A percentile compares a stretch with the other conserved stretches of the same genome.
These are phyloP conservation scores for Nephrotoma appendiculata DNA, from an alignment of 2,888 invertebrate genomes.

Conservation along the genomic window DNA sequence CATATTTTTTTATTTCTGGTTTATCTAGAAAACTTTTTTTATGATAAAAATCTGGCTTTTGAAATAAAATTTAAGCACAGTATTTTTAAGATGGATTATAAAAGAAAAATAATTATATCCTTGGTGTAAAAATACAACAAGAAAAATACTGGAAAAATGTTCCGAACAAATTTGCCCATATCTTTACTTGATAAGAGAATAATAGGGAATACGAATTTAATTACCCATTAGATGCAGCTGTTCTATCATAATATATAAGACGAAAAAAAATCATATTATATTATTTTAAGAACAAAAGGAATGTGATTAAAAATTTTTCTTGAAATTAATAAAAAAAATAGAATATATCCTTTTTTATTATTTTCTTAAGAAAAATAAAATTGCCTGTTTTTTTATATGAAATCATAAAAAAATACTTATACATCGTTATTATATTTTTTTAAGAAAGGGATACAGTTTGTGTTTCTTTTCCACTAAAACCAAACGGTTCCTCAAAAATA, in stretches of 20 bases:
- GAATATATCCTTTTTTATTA: neutral
- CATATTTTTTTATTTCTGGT: neutral
- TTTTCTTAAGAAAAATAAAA: neutral
- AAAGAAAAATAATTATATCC: conserved; percentile 1
- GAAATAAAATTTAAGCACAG: neutral
- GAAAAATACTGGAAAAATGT: neutral
- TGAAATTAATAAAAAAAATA: conserved; percentile 4
- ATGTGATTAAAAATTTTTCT: conserved; percentile 3
- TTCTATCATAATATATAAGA: conserved; percentile 2
- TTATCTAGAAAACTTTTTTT: neutral
- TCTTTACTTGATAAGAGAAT: conserved; percentile 5
- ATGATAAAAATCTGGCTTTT: neutral
- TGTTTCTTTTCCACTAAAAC: neutral
- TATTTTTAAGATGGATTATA: neutral
- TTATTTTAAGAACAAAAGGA: conserved; percentile 4
- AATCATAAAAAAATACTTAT: neutral
- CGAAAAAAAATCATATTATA: neutral
- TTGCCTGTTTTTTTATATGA: neutral
- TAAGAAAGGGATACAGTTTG: neutral
- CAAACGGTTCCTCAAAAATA: neutral
- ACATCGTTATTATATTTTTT: neutral
- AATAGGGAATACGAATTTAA: conserved; percentile 6
- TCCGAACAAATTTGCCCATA: conserved; percentile 4
- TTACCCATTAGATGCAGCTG: conserved; percentile 6
- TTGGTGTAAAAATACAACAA: neutral